phyloP scores from a whole-genome alignment of 23 tunicate species.

The Ascidia mentula region DNA sequence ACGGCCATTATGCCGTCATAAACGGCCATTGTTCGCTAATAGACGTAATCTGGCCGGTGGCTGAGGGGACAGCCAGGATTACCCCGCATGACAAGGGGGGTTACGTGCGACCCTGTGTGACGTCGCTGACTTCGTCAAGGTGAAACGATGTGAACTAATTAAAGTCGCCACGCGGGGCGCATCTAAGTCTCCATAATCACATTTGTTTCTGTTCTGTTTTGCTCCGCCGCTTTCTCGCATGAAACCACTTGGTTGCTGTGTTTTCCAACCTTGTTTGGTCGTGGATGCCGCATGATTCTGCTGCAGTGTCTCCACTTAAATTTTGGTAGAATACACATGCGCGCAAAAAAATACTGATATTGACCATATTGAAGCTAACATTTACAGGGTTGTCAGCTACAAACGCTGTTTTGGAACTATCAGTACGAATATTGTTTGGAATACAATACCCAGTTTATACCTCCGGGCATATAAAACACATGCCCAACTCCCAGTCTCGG shows the following conservation, averaged over 20 bases:
- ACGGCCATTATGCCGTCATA: neutral
- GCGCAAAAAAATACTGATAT: too few species aligned
- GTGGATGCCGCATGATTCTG: too few species aligned
- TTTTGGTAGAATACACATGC: too few species aligned
- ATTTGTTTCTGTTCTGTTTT: neutral
- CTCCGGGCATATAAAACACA: too few species aligned
- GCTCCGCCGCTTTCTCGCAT: too few species aligned
- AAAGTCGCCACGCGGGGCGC: neutral
- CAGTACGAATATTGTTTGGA: too few species aligned
- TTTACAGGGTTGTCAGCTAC: too few species aligned
- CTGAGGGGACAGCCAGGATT: neutral
- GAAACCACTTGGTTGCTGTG: neutral
- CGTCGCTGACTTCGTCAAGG: neutral
- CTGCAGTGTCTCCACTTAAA: too few species aligned
- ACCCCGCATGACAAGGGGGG: slow-evolving; percentile 1
- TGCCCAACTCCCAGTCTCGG: too few species aligned
- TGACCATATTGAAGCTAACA: too few species aligned
- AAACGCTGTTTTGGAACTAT: too few species aligned
- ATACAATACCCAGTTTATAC: too few species aligned
- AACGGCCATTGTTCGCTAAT: neutral
- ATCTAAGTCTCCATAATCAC: neutral
- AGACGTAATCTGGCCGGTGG: neutral
- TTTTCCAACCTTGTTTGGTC: neutral
- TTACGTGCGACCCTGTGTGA: neutral
- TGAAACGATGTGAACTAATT: neutral